Evolutionary conservation across 2,888 invertebrate genomes (phyloP).

Genomic region (Thysanoteuthis rhombus): DNA sequence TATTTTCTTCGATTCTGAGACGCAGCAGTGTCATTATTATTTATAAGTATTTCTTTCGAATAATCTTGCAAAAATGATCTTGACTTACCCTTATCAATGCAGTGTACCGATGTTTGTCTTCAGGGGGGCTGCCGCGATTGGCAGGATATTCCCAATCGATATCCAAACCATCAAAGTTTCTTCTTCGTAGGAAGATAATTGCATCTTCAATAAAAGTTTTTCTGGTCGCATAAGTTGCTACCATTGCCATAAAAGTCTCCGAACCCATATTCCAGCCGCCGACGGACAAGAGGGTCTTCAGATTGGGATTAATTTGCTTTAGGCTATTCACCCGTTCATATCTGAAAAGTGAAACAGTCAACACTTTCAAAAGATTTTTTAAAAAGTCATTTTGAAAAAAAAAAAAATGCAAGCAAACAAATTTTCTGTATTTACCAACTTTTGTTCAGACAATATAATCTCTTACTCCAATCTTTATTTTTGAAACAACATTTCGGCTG

Average conservation of each 20-base stretch:
- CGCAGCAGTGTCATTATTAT: no score
- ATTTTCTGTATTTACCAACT: no score
- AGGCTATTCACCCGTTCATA: conserved; percentile 31
- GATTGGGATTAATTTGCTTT: conserved; percentile 69
- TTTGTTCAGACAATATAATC: no score
- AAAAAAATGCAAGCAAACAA: no score
- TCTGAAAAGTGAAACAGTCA: neutral
- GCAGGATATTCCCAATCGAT: conserved; percentile 92
- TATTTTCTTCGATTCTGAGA: no score
- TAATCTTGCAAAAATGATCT: no score
- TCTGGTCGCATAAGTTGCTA: conserved; percentile 40
- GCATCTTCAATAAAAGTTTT: conserved; percentile 37
- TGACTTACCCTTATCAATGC: conserved; percentile 43
- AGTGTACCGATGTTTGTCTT: conserved; percentile 50
- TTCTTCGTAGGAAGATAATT: conserved; percentile 43
- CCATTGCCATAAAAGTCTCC: conserved; percentile 68
- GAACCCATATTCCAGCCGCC: conserved; percentile 96
- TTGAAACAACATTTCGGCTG: no score
- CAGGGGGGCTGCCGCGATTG: conserved; percentile 48
- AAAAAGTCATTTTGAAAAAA: no score
- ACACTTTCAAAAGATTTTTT: neutral
- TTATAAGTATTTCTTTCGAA: no score
- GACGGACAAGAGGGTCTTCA: conserved; percentile 83
- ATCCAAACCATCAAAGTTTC: conserved; percentile 85
- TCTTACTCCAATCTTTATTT: no score